phyloP scores from a whole-genome alignment of 2,888 invertebrate genomes.

The Epirrhoe tristata region DNA sequence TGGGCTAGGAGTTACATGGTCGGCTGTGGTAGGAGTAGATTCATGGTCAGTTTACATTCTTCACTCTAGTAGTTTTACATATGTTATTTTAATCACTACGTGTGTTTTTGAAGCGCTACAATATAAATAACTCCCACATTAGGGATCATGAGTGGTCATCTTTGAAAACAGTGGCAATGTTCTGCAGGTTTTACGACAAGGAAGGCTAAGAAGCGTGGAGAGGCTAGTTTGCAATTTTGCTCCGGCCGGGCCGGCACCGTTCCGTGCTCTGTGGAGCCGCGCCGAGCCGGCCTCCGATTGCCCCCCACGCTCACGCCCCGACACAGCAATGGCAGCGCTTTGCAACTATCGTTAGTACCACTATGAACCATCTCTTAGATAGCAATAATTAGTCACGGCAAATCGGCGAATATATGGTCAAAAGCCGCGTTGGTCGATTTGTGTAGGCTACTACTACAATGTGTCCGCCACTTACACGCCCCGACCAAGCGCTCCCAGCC shows the following conservation, averaged over 20 bases:
- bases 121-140: too few relatives aligned
- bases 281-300: conserved; percentile 62
- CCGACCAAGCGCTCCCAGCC: too few relatives aligned
- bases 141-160: too few relatives aligned
- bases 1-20: conserved; percentile 76
- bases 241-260: conserved; percentile 62
- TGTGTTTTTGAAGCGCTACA: too few relatives aligned
- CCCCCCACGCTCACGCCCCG: conserved; percentile 57
- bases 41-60: conserved; percentile 62
- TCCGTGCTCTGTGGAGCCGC: conserved; percentile 62
- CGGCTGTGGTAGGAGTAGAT: conserved; percentile 74
- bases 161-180: not conserved
- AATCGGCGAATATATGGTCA: too few relatives aligned
- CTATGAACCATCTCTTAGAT: not conserved
- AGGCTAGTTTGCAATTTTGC: conserved; percentile 77
- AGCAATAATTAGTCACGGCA: too few relatives aligned
- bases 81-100: too few relatives aligned
- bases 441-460: too few relatives aligned
- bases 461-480: too few relatives aligned
- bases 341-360: conserved; percentile 69
- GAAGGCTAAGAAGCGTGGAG: conserved; percentile 69
- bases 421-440: too few relatives aligned
- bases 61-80: not conserved
- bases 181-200: conserved; percentile 52
- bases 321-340: conserved; percentile 51